Evolutionary conservation across 2,113 vertebrate genomes (phyloP), one percentile per base, ranked within the genome.

Genomic region (Microtus richardsoni): DNA sequence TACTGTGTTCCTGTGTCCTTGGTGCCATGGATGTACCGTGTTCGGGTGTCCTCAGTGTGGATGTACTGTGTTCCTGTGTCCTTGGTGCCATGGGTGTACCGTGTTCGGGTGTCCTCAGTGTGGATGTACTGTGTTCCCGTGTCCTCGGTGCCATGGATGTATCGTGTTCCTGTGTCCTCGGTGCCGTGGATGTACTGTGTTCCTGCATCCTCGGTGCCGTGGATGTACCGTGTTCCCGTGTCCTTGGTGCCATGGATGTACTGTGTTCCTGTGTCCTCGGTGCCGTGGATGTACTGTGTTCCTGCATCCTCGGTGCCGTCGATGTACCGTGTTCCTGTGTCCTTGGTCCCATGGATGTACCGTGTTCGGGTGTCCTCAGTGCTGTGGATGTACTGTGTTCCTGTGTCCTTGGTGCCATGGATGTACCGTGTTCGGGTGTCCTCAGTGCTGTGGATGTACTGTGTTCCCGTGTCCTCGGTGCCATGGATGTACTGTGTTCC

Each of bases 121-220:
- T 85, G 36, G 83, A 95, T 97, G 96, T 91, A 98, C 96, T 1
- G 52, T 54, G 16, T 33, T 36, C 36, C 68, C 95, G 95, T 11
- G 47, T 64, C 88, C 94, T 96, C 28, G 66, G 96, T 97, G 97
- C 97, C 91, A 90, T 85, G n/a, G 78, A 95, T 97, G 96, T 93
- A 98, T 93, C 90, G 70, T 93, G 91, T 98, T 98, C 98, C 97
- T 98, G 98, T 98, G 47, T 60, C 88, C 94, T 96, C 28, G 54
- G 47, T 49, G 47, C 47, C 10, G 2, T 49, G 47, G 47, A 49
- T 49, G 47, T 49, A 49, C 10, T 0, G 2, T 49, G 47, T 49
- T 49, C 47, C 47, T 49, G 47, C 11, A 10, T 49, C 47, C 47
- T 49, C 9, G 10, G 47, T 49, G 47, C 47, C 1, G 8, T 47